A percentile compares a stretch with the other conserved stretches of the same genome.
Evolutionary conservation across 1,140 invertebrate genomes (phyloP).

Genomic region (Diabrotica virgifera): DNA sequence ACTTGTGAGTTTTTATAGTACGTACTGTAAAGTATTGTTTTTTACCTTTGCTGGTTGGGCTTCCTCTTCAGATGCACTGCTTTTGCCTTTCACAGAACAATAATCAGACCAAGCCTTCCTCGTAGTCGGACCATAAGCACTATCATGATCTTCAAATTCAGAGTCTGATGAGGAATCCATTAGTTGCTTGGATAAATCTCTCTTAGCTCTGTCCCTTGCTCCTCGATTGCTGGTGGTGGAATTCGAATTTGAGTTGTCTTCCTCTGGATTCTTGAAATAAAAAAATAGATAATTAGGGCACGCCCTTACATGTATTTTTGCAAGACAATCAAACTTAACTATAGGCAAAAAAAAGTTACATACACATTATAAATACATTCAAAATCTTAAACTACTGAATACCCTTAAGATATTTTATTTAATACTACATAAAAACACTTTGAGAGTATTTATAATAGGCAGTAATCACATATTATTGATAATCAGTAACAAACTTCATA

Average conservation of each 20-base stretch:
- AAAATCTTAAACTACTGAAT: too few species aligned
- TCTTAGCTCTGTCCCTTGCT: conserved; percentile 42
- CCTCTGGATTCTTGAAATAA: conserved; percentile 34
- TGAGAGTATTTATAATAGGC: too few species aligned
- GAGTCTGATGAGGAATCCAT: conserved; percentile 48
- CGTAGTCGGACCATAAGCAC: conserved; percentile 62
- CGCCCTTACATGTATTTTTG: too few species aligned
- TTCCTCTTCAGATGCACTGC: conserved; percentile 57
- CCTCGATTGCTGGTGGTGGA: conserved; percentile 30
- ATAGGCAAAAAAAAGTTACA: too few species aligned
- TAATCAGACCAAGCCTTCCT: conserved; percentile 73
- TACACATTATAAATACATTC: too few species aligned
- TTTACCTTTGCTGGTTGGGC: conserved; percentile 42
- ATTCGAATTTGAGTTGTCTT: conserved; percentile 31
- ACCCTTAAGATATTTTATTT: too few species aligned
- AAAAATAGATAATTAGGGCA: neutral
- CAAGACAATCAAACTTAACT: too few species aligned
- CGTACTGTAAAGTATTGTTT: too few species aligned
- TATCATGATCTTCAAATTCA: conserved; percentile 45
- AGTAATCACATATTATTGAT: too few species aligned
- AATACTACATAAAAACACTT: too few species aligned
- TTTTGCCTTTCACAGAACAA: conserved; percentile 60
- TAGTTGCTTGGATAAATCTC: conserved; percentile 47
- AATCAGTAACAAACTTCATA: too few species aligned
- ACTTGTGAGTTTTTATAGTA: too few species aligned